These are phyloP conservation scores for Drosophila mayri DNA, from an alignment of 1,140 invertebrate species.

Conservation along the genomic window DNA sequence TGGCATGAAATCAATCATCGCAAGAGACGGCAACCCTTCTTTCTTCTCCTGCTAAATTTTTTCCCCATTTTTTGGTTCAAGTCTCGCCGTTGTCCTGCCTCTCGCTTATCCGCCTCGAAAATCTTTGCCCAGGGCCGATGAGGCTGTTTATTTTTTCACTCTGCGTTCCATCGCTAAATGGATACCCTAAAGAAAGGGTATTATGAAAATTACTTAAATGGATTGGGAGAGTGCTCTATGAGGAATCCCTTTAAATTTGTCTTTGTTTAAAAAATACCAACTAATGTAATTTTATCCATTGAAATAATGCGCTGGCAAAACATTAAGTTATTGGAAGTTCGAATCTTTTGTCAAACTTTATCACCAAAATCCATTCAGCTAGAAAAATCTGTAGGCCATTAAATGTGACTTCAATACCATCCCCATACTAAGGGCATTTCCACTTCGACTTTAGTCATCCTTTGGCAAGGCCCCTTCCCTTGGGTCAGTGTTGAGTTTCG, in stretches of 20 bases:
- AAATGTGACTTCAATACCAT: not conserved
- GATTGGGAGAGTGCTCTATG: not conserved
- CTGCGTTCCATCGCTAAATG: slow-evolving; percentile 18
- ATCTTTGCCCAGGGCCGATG: slow-evolving; percentile 67
- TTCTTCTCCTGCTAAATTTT: slow-evolving; percentile 25
- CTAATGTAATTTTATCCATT: not conserved
- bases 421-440: slow-evolving; percentile 21
- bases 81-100: slow-evolving; percentile 48
- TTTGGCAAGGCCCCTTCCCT: slow-evolving; percentile 6
- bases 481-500: slow-evolving; percentile 76
- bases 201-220: slow-evolving; percentile 27
- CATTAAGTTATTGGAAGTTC: slow-evolving; percentile 16
- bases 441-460: slow-evolving; percentile 13
- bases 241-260: not conserved
- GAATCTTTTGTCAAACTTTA: slow-evolving; percentile 6
- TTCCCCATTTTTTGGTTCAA: slow-evolving; percentile 28
- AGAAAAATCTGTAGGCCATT: slow-evolving; percentile 20
- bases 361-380: slow-evolving; percentile 6
- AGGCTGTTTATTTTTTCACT: slow-evolving; percentile 22
- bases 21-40: slow-evolving; percentile 57
- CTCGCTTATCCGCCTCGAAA: slow-evolving; percentile 67
- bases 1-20: slow-evolving; percentile 85
- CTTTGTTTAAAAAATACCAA: not conserved
- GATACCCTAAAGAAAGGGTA: slow-evolving; percentile 34
- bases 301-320: slow-evolving; percentile 1